Evolutionary conservation across 2,888 invertebrate genomes (phyloP), one percentile per base, ranked within the genome.

Genomic region (Cantharis rufa): DNA sequence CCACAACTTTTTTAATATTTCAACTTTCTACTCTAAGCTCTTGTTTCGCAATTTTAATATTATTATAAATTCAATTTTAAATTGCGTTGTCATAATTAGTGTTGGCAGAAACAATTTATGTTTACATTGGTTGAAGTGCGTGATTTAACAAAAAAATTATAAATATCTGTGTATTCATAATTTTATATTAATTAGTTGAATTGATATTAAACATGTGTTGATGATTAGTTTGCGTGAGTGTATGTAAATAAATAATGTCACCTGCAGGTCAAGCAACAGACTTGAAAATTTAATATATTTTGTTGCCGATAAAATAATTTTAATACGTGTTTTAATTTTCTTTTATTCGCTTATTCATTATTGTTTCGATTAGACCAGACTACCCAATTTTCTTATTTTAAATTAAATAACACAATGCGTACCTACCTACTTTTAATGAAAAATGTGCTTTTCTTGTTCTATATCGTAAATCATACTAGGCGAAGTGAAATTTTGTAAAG

Each of bases 1-100:
- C 71, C 72, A 70, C 71, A 78, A 78, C 78, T 78, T 78, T 78
- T 78, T 78, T 78, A 78, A 78, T 78, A 78, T 73, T 78, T 78
- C 70, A 78, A 69, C 72, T 68, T 74, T 77, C 70, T 75, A 62
- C 70, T 71, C n/a, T 27, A 24, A 71, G 28, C 64, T 18, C 69
- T 71, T 73, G 71, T 73, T 76, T 76, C 75, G 18, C 74, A 77
- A 77, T 72, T 77, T 74, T 74, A 69, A 72, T 75, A 68, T 69
- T 73, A 76, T 78, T 75, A 73, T 76, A 78, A 78, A 78, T 75
- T 75, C 72, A 70, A 78, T 75, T 74, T 74, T 69, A 69, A 61
- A 62, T 76, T 76, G 63, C 15, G 64, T 63, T 68, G 16, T 64
- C 21, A 24, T 77, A 73, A 73, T 77, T 74, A 74, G 72, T 27